Conservation (phyloP, 2,888 invertebrate species). For the Polymixis flavicincta region DNA sequence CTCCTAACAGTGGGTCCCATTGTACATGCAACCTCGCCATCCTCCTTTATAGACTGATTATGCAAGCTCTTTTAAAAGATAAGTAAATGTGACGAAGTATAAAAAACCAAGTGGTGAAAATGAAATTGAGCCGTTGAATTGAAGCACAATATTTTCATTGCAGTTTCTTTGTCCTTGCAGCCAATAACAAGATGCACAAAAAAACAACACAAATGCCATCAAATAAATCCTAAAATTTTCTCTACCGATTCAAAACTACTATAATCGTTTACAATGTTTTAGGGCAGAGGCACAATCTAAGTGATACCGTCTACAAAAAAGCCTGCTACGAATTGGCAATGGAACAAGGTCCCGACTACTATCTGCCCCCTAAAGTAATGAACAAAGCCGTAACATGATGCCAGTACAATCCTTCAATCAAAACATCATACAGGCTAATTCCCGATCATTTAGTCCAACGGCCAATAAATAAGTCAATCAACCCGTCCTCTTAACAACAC, state of each 20-base stretch:
- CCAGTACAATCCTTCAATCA: conserved; percentile 56
- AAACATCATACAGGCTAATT: conserved; percentile 66
- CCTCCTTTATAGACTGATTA: too few relatives aligned
- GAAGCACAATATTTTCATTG: background rate
- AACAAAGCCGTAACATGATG: conserved; percentile 43
- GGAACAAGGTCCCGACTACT: background rate
- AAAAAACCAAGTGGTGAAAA: background rate
- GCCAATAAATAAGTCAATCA: conserved; percentile 81
- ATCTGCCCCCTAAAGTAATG: background rate
- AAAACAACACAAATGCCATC: background rate
- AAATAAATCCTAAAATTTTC: background rate
- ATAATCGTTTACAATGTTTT: background rate
- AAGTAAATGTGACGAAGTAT: background rate
- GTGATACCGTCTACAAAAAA: background rate
- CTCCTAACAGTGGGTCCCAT: too few relatives aligned
- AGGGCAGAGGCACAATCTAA: background rate
- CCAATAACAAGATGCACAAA: background rate
- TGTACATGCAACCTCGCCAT: too few relatives aligned
- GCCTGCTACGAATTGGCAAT: background rate
- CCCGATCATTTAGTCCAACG: conserved; percentile 68
- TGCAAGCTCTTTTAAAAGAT: background rate
- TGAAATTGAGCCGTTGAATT: too few relatives aligned
- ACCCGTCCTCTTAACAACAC: conserved; percentile 72
- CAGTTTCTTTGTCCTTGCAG: background rate
- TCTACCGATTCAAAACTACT: conserved; percentile 36